Conservation (phyloP, 2,797 vertebrate genomes). For the Pipistrellus kuhlii region DNA sequence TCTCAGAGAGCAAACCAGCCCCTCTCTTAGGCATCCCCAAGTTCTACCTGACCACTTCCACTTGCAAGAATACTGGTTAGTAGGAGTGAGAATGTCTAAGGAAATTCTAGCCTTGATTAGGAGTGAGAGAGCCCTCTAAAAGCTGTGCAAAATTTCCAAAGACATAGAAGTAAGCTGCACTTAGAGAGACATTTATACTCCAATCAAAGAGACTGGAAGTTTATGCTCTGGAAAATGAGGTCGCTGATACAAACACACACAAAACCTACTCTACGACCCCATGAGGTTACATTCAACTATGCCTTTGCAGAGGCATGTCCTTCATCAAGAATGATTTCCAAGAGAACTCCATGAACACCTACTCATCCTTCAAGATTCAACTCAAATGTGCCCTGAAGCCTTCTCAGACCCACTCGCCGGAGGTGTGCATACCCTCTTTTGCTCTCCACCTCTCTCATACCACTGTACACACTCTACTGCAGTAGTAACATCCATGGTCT, state of each 20-base stretch:
- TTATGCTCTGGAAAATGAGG: not conserved
- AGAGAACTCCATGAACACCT: not conserved
- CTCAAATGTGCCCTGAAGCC: not conserved
- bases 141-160: not conserved
- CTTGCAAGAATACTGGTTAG: not conserved
- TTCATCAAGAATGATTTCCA: not conserved
- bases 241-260: not conserved
- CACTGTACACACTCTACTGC: not conserved
- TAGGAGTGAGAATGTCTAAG: not conserved
- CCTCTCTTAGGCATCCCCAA: not conserved
- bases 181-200: not conserved
- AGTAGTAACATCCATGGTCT: not conserved
- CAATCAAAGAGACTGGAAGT: not conserved
- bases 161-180: not conserved
- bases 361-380: not conserved
- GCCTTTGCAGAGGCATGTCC: not conserved
- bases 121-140: not conserved
- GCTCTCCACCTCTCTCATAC: not conserved
- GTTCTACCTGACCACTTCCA: not conserved
- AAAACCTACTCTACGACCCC: not conserved
- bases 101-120: not conserved
- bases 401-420: not conserved
- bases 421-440: not conserved
- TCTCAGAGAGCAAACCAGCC: not conserved
- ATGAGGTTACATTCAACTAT: not conserved